Percentiles rank a stretch among this genome's conserved stretches.
Conservation (phyloP, 2,888 invertebrate genomes). For the Itoplectis maculator region DNA sequence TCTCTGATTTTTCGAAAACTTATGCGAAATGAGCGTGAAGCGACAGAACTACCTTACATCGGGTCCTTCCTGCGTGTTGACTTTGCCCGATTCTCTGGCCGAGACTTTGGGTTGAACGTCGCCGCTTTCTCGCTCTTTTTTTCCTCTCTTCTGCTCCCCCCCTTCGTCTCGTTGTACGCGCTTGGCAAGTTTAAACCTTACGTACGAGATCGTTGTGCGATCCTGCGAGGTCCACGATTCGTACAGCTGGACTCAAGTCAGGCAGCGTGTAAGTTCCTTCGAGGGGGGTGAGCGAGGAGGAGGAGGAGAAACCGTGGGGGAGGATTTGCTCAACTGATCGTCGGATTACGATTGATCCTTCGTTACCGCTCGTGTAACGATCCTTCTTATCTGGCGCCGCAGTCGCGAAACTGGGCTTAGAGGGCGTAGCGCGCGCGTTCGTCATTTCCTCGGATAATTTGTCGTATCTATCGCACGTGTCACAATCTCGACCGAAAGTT, state of each 20-base stretch:
- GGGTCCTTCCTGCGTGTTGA: not conserved
- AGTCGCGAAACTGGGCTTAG: not conserved
- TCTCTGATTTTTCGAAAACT: too few relatives aligned
- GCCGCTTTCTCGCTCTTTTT: conserved; percentile 5
- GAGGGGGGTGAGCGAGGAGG: not conserved
- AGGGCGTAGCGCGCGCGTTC: not conserved
- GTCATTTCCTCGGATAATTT: conserved; percentile 9
- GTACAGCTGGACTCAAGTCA: not conserved
- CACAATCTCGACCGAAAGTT: not conserved
- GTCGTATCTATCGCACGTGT: not conserved
- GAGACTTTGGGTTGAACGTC: not conserved
- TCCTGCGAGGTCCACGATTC: not conserved
- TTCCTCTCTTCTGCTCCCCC: not conserved
- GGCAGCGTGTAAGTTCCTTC: not conserved
- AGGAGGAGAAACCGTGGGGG: not conserved
- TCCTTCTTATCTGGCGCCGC: conserved; percentile 1
- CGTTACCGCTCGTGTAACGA: conserved; percentile 14
- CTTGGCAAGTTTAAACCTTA: conserved; percentile 56
- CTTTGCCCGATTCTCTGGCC: not conserved
- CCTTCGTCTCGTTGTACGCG: conserved; percentile 61
- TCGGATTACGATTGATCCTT: conserved; percentile 23
- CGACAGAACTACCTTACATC: too few relatives aligned
- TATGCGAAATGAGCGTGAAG: too few relatives aligned
- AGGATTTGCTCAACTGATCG: conserved; percentile 2
- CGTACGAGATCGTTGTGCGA: not conserved